Evolutionary conservation across 2,888 invertebrate species (phyloP).

Genomic region (Acleris literana): DNA sequence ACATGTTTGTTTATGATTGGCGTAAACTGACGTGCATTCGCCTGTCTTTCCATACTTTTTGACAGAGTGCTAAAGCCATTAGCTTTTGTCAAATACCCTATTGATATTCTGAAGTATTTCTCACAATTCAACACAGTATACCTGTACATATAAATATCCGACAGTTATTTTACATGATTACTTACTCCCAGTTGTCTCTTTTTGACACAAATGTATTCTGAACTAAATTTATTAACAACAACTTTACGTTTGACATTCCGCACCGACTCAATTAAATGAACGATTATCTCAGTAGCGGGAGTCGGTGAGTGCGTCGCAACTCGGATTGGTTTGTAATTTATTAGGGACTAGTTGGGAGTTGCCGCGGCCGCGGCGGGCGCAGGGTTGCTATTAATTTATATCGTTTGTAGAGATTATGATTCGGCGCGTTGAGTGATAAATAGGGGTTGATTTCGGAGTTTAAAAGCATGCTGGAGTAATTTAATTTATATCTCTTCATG

Average conservation of each 20-base stretch:
- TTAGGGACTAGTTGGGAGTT: slow-evolving; percentile 54
- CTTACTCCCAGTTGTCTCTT: too few relatives aligned
- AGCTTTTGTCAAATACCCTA: too few relatives aligned
- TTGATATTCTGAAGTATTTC: too few relatives aligned
- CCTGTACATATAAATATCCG: too few relatives aligned
- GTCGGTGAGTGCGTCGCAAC: slow-evolving; percentile 58
- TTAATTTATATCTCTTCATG: too few relatives aligned
- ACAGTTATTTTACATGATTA: too few relatives aligned
- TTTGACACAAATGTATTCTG: not conserved
- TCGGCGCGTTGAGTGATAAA: slow-evolving; percentile 34
- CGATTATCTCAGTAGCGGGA: slow-evolving; percentile 57
- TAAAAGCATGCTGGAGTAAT: not conserved
- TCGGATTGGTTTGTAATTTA: slow-evolving; percentile 75
- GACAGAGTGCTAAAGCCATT: too few relatives aligned
- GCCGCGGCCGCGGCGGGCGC: slow-evolving; percentile 36
- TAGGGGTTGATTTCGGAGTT: not conserved
- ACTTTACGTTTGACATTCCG: slow-evolving; percentile 41
- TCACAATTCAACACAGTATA: too few relatives aligned
- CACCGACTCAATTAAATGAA: slow-evolving; percentile 64
- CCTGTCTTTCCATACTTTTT: too few relatives aligned
- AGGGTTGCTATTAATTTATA: slow-evolving; percentile 54
- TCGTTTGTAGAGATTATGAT: slow-evolving; percentile 52
- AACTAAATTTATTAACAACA: slow-evolving; percentile 6
- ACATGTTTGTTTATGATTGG: too few relatives aligned
- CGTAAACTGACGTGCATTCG: too few relatives aligned